Conservation (phyloP, 2,888 invertebrate genomes). For the Amorpha juglandis region DNA sequence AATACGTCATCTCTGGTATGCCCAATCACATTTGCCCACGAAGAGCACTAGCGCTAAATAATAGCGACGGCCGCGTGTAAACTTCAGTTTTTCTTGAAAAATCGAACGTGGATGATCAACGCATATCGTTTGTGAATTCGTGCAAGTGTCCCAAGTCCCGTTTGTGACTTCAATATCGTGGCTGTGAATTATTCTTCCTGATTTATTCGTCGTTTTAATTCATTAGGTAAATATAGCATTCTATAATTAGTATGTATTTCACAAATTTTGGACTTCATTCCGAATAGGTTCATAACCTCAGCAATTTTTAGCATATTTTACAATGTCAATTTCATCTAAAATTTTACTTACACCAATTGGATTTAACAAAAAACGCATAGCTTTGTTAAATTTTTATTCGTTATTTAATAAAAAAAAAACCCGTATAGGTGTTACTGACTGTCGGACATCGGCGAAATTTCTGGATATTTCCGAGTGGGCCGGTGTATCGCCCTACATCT, state of each 20-base stretch:
- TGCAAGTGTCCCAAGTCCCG: slow-evolving; percentile 49
- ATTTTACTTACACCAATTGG: background rate
- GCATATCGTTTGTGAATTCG: slow-evolving; percentile 51
- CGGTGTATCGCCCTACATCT: slow-evolving; percentile 64
- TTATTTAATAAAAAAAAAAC: background rate
- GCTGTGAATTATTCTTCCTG: slow-evolving; percentile 56
- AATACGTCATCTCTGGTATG: slow-evolving; percentile 70
- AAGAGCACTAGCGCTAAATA: slow-evolving; percentile 84
- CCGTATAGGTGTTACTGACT: background rate
- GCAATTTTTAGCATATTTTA: slow-evolving; percentile 17
- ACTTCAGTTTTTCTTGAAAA: slow-evolving; percentile 76
- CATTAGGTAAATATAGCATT: slow-evolving; percentile 54
- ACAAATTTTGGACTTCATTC: slow-evolving; percentile 16
- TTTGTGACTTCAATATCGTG: slow-evolving; percentile 64
- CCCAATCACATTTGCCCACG: slow-evolving; percentile 86
- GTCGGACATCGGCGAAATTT: slow-evolving; percentile 59
- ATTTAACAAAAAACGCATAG: background rate
- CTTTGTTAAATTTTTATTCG: background rate
- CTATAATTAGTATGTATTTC: slow-evolving; percentile 30
- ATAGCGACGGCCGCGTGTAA: slow-evolving; percentile 73
- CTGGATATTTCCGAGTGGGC: slow-evolving; percentile 58
- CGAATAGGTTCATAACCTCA: slow-evolving; percentile 19
- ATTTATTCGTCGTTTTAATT: slow-evolving; percentile 44
- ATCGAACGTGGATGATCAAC: slow-evolving; percentile 63
- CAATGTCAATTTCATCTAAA: background rate